These are phyloP conservation scores for Drosophila novamexicana DNA, from an alignment of 1,140 invertebrate species.

Conservation along the genomic window DNA sequence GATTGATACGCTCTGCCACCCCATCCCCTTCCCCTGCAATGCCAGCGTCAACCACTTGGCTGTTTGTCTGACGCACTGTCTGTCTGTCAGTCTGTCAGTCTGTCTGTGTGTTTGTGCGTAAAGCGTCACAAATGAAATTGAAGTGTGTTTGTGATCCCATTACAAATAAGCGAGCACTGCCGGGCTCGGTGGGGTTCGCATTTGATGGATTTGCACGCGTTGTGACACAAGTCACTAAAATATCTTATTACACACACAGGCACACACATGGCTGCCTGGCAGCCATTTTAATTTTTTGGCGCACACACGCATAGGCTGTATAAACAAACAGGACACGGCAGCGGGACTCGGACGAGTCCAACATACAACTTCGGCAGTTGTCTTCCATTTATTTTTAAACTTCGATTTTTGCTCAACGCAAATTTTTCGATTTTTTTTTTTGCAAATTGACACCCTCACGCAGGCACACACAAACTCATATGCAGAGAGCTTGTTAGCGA, in stretches of 20 bases:
- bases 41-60: too few relatives aligned
- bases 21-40: neutral
- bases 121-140: slow-evolving; percentile 83
- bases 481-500: slow-evolving; percentile 59
- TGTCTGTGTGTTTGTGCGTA: slow-evolving; percentile 77
- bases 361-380: slow-evolving; percentile 38
- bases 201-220: slow-evolving; percentile 81
- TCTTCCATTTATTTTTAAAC: slow-evolving; percentile 82
- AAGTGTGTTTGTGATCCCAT: slow-evolving; percentile 83
- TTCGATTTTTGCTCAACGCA: slow-evolving; percentile 76
- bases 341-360: slow-evolving; percentile 11
- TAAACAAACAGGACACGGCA: slow-evolving; percentile 73
- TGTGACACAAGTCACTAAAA: slow-evolving; percentile 83
- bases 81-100: neutral
- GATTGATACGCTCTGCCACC: slow-evolving; percentile 70
- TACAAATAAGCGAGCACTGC: slow-evolving; percentile 75
- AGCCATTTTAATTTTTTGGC: slow-evolving; percentile 71
- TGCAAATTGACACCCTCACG: slow-evolving; percentile 81
- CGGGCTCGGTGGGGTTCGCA: slow-evolving; percentile 30
- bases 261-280: slow-evolving; percentile 43
- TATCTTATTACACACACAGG: slow-evolving; percentile 74
- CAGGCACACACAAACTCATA: slow-evolving; percentile 34
- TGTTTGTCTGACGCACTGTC: neutral
- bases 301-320: slow-evolving; percentile 65
- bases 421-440: slow-evolving; percentile 50